Evolutionary conservation across 2,113 vertebrate genomes (phyloP), one percentile per base, ranked within the genome.

Genomic region (Heloderma charlesbogerti): DNA sequence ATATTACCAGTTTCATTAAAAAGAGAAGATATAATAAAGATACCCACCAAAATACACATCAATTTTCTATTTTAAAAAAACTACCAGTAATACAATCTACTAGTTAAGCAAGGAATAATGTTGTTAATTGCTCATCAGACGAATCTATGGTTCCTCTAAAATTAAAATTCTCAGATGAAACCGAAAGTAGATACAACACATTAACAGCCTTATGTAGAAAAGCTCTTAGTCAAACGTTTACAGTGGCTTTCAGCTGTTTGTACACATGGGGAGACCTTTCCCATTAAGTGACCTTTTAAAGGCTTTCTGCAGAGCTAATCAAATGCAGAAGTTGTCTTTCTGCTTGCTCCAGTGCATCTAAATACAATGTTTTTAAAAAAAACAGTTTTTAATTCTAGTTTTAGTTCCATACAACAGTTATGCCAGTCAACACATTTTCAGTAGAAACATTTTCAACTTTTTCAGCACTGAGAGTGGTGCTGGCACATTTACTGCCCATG

Each of bases 271-370:
- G 60, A 63, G 16, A 63, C 22, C 60, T 63, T 54, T 8, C 6
- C 67, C 67, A 69, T 18, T 29, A 74, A 74, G 15, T 74, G 92
- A 93, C 90, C 94, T 90, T 90, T 89, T 87, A 85, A 51, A 83
- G 88, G 43, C 71, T 93, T 63, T 22, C 60, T 63, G 60, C 60
- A 63, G 2, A 63, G 60, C 60, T 91, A 54, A 93, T 93, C 90
- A 94, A 91, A 40, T 84, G 63, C 85, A 86, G 48, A 80, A 93
- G 43, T 1, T 89, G 84, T 79, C 3, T 69, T 40, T 45, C 81
- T 86, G 43, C 25, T n/a, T 20, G 48, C 15, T 54, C 45, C 22
- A n/a, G 20, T 86, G 0, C 72, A 91, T 91, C 86, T 4, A 87
- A 67, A 0, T 0, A 18, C 20, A 31, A 51, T 29, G 40, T 2